A percentile compares a stretch with the other conserved stretches of the same genome.
Evolutionary conservation across 2,888 invertebrate species (phyloP).

Genomic region (Drosophila nr. medialis): DNA sequence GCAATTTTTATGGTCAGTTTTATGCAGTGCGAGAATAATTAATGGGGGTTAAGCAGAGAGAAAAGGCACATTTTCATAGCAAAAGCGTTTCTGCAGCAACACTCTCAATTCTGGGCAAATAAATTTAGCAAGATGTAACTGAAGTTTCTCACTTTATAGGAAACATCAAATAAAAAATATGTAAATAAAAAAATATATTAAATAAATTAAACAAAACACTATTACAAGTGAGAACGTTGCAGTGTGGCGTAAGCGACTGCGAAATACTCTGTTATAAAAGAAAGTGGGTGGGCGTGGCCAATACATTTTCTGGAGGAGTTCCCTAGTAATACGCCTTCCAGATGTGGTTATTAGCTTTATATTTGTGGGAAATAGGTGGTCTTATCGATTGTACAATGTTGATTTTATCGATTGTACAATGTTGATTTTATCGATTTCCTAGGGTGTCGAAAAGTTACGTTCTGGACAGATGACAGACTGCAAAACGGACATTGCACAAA

Average conservation of each 20-base stretch:
- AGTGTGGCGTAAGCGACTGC: neutral
- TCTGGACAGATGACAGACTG: neutral
- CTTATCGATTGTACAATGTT: neutral
- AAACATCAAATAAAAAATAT: neutral
- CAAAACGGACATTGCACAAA: neutral
- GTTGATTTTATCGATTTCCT: too few species aligned
- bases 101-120: neutral
- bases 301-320: neutral
- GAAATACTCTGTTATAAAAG: neutral
- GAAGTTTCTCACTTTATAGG: neutral
- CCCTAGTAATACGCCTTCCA: too few species aligned
- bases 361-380: neutral
- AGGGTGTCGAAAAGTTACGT: too few species aligned
- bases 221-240: neutral
- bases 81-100: neutral
- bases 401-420: neutral
- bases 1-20: constrained; percentile 31
- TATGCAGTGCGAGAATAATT: neutral
- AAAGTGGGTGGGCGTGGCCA: neutral
- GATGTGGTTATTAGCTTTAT: neutral
- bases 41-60: neutral
- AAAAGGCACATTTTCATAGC: neutral
- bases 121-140: neutral
- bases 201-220: neutral
- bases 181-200: neutral